Conservation (phyloP, 1,140 invertebrate genomes). For the Nomia melanderi region DNA sequence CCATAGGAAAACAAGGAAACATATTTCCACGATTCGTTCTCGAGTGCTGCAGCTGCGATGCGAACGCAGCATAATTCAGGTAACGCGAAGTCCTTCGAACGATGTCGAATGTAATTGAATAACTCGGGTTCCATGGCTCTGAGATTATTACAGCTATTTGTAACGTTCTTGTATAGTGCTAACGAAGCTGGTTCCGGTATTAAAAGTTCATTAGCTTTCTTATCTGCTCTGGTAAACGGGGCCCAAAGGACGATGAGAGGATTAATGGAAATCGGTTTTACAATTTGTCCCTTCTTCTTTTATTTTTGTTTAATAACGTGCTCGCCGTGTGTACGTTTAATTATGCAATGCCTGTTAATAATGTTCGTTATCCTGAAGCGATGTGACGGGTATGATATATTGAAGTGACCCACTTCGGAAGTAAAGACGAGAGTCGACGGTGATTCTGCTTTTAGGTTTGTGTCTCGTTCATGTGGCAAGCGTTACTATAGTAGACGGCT, state of each 20-base stretch:
- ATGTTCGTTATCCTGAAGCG: not conserved
- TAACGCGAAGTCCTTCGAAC: too few species aligned
- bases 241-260: not conserved
- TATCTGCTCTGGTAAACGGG: too few species aligned
- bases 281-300: not conserved
- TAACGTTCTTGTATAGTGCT: not conserved
- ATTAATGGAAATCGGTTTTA: not conserved
- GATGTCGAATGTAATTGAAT: not conserved
- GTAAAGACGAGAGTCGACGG: not conserved
- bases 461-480: not conserved
- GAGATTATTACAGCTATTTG: not conserved
- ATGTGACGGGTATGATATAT: not conserved
- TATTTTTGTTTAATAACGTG: not conserved
- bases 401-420: not conserved
- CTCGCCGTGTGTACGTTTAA: not conserved
- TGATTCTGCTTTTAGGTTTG: conserved; percentile 6
- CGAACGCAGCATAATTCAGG: too few species aligned
- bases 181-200: not conserved
- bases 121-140: too few species aligned
- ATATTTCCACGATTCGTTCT: too few species aligned
- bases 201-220: not conserved
- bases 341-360: not conserved
- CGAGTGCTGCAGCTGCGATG: too few species aligned
- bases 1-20: too few species aligned
- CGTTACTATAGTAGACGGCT: too few species aligned